Evolutionary conservation across 2,797 vertebrate species (phyloP).

Genomic region (Lepilemur septentrionalis): DNA sequence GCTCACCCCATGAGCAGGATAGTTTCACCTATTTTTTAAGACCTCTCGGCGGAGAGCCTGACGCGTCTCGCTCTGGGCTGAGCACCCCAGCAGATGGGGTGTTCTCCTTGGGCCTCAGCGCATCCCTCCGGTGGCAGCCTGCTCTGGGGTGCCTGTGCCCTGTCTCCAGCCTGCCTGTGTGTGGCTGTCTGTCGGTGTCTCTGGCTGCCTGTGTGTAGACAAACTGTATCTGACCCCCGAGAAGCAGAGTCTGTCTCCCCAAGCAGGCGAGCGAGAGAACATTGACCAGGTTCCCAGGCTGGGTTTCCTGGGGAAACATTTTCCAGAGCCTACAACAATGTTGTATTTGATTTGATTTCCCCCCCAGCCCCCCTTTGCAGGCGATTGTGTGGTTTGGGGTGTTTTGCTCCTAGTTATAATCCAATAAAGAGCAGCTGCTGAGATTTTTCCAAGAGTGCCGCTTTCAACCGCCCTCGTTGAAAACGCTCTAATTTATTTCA

Average conservation of each 20-base stretch:
- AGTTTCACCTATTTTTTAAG: not conserved
- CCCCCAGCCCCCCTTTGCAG: slow-evolving; percentile 53
- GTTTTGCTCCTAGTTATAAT: slow-evolving; percentile 80
- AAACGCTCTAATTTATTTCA: slow-evolving; percentile 80
- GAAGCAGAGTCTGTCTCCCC: slow-evolving; percentile 53
- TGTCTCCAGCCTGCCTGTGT: slow-evolving; percentile 46
- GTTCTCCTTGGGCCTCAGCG: not conserved
- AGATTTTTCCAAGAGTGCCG: slow-evolving; percentile 76
- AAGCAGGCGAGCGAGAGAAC: slow-evolving; percentile 45
- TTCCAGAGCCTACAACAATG: slow-evolving; percentile 76
- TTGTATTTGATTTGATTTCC: slow-evolving; percentile 77
- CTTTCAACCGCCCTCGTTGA: slow-evolving; percentile 77
- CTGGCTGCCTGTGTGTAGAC: slow-evolving; percentile 48
- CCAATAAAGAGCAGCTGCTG: slow-evolving; percentile 80
- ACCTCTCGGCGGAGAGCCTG: not conserved
- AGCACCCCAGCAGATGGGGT: not conserved
- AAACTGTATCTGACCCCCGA: slow-evolving; percentile 69
- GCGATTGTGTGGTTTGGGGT: slow-evolving; percentile 78
- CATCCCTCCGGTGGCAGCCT: not conserved
- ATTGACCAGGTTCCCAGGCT: slow-evolving; percentile 72
- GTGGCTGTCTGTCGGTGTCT: slow-evolving; percentile 50
- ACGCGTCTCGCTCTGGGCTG: fast-evolving
- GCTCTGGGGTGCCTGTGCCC: not conserved
- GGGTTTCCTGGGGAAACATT: slow-evolving; percentile 76
- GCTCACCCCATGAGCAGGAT: not conserved